Evolutionary conservation across 1,140 invertebrate species (phyloP).

Genomic region (Drosophila ficusphila): DNA sequence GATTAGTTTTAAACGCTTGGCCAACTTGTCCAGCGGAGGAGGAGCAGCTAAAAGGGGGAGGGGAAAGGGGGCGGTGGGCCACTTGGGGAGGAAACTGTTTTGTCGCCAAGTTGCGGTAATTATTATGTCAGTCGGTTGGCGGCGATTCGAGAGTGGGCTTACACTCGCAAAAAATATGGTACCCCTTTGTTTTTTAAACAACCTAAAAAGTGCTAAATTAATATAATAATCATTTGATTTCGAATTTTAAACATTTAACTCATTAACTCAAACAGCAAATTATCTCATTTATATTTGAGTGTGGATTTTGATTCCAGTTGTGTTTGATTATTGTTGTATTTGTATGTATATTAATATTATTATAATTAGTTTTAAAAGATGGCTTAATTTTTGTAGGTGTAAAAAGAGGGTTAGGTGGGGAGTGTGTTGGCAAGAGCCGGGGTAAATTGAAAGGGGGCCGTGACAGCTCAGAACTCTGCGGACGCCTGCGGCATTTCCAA

Average conservation of each 20-base stretch:
- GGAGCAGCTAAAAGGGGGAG: not conserved
- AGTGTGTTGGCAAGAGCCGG: slow-evolving; percentile 4
- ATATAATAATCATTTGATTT: too few relatives aligned
- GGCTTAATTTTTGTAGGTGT: not conserved
- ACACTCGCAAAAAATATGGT: slow-evolving; percentile 1
- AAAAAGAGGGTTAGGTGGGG: not conserved
- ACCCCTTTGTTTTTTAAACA: too few relatives aligned
- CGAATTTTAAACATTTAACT: too few relatives aligned
- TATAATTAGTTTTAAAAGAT: too few relatives aligned
- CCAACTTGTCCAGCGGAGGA: slow-evolving; percentile 32
- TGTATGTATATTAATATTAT: too few relatives aligned
- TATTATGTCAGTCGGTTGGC: slow-evolving; percentile 69
- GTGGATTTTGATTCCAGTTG: too few relatives aligned
- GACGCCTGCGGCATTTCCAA: slow-evolving; percentile 76
- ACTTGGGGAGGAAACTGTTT: slow-evolving; percentile 32
- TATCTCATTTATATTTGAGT: too few relatives aligned
- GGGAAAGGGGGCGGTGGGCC: not conserved
- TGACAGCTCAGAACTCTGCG: slow-evolving; percentile 39
- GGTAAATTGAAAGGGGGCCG: slow-evolving; percentile 7
- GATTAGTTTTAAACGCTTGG: slow-evolving; percentile 56
- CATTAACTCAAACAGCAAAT: too few relatives aligned
- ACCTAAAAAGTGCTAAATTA: too few relatives aligned
- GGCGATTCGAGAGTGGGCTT: slow-evolving; percentile 24
- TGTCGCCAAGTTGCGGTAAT: slow-evolving; percentile 74
- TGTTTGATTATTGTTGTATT: too few relatives aligned